These are phyloP conservation scores for Parasteatoda lunata DNA, from an alignment of 2,888 invertebrate genomes.

Conservation along the genomic window DNA sequence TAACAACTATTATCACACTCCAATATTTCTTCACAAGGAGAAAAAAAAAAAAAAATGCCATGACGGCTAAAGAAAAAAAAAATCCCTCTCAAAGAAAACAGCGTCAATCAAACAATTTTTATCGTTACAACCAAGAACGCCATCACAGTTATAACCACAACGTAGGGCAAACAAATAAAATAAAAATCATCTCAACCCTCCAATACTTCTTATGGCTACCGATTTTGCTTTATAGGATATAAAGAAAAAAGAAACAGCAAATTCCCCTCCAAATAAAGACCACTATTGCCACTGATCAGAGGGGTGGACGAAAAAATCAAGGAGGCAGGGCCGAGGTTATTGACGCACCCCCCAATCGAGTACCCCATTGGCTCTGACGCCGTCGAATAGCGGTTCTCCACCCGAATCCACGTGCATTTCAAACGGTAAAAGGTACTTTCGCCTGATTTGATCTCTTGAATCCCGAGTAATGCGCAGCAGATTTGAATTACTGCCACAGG, in stretches of 20 bases:
- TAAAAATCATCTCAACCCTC: slow-evolving; percentile 53
- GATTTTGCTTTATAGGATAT: slow-evolving; percentile 13
- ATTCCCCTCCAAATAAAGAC: slow-evolving; percentile 55
- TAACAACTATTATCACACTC: not conserved
- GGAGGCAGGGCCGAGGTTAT: slow-evolving; percentile 45
- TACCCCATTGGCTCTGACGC: slow-evolving; percentile 35
- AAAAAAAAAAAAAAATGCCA: not conserved
- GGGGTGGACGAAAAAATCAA: slow-evolving; percentile 55
- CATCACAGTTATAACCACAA: slow-evolving; percentile 12
- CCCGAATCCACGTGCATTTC: slow-evolving; percentile 56
- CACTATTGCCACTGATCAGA: slow-evolving; percentile 60
- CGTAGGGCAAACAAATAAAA: slow-evolving; percentile 42
- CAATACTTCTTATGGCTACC: slow-evolving; percentile 61
- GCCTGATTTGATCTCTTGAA: slow-evolving; percentile 23
- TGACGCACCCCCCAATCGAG: slow-evolving; percentile 62
- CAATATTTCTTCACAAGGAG: not conserved
- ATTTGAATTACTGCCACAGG: not conserved
- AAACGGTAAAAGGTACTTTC: slow-evolving; percentile 60
- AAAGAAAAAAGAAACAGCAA: slow-evolving; percentile 18
- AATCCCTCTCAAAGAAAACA: not conserved
- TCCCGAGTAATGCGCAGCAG: slow-evolving; percentile 47
- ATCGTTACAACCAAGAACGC: slow-evolving; percentile 2
- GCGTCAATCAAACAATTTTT: slow-evolving; percentile 53
- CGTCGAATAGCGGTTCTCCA: slow-evolving; percentile 52
- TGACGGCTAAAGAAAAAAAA: not conserved